A percentile compares a stretch with the other conserved stretches of the same genome.
Evolutionary conservation across 2,888 invertebrate species (phyloP).

Genomic region (Podabrus alpinus): DNA sequence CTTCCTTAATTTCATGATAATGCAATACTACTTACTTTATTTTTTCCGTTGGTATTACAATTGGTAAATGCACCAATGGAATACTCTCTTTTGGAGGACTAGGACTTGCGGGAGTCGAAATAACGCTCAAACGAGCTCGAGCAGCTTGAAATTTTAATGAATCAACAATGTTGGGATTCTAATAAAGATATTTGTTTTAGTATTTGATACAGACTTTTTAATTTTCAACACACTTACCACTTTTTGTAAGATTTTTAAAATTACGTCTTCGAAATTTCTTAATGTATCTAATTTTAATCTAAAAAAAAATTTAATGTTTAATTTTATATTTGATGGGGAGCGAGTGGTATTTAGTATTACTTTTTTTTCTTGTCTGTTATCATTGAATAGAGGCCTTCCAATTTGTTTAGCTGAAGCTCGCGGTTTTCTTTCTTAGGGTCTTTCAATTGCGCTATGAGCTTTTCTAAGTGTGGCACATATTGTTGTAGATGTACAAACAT

Average conservation of each 20-base stretch:
- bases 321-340: neutral
- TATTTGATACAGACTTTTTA: neutral
- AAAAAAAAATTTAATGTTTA: constrained; percentile 39
- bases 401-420: constrained; percentile 66
- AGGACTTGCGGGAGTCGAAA: constrained; percentile 55
- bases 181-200: neutral
- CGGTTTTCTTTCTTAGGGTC: constrained; percentile 57
- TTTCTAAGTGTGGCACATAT: constrained; percentile 74
- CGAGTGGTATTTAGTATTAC: constrained; percentile 50
- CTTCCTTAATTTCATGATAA: neutral
- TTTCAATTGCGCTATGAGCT: constrained; percentile 68
- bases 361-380: constrained; percentile 67
- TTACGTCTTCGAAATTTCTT: constrained; percentile 70
- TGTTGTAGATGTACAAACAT: constrained; percentile 70
- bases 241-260: constrained; percentile 68
- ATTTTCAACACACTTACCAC: constrained; percentile 59
- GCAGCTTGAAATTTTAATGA: constrained; percentile 24
- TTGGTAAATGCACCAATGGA: constrained; percentile 43
- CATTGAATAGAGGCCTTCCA: constrained; percentile 65
- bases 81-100: constrained; percentile 52
- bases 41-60: constrained; percentile 55
- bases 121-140: constrained; percentile 26
- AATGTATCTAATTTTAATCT: constrained; percentile 73
- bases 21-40: constrained; percentile 30
- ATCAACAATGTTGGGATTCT: constrained; percentile 1